phyloP scores from a whole-genome alignment of 2,888 invertebrate species.

The Sclerodermus sp. region DNA sequence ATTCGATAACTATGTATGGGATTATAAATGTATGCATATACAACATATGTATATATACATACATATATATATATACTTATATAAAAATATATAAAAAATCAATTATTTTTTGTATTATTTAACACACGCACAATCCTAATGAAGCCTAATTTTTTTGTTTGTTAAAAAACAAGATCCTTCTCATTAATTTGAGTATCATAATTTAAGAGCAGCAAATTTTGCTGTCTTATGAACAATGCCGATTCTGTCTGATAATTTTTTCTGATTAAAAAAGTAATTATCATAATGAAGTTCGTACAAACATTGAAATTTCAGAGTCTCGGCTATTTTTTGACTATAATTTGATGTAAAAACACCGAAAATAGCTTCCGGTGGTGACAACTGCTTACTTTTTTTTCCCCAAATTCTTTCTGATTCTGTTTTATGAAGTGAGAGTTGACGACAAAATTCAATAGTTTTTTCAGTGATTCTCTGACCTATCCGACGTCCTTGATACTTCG shows the following conservation, averaged over 20 bases:
- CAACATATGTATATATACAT: background rate
- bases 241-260: conserved; percentile 64
- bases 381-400: no score
- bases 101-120: background rate
- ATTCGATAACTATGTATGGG: no score
- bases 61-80: background rate
- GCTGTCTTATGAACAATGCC: conserved; percentile 44
- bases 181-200: conserved; percentile 4
- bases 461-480: conserved; percentile 62
- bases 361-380: conserved; percentile 52
- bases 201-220: conserved; percentile 29
- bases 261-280: conserved; percentile 63
- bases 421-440: conserved; percentile 10
- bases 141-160: no score
- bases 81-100: background rate
- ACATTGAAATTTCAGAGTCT: conserved; percentile 62
- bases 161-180: background rate
- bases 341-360: conserved; percentile 66
- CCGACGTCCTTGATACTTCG: conserved; percentile 61
- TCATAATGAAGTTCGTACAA: conserved; percentile 61
- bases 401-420: background rate
- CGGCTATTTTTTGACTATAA: conserved; percentile 65
- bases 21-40: background rate
- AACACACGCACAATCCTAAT: no score
- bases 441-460: conserved; percentile 59